These are phyloP conservation scores for Sus cebifrons DNA, from an alignment of 2,797 vertebrate genomes.

Conservation along the genomic window DNA sequence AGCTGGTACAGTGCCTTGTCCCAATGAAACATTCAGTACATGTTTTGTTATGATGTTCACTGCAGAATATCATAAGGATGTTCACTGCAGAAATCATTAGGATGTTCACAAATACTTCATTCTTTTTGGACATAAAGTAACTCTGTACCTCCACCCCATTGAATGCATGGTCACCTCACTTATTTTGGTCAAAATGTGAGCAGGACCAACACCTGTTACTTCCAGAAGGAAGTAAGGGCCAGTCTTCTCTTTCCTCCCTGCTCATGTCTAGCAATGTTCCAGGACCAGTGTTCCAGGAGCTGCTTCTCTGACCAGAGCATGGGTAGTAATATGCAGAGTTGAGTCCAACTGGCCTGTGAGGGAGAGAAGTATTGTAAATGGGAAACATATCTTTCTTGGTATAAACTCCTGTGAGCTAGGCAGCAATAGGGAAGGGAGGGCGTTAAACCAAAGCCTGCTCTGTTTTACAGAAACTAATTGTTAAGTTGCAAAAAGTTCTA, in stretches of 20 bases:
- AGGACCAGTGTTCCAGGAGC: neutral
- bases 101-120: neutral
- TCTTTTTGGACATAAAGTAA: neutral
- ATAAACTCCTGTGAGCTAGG: neutral
- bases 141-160: neutral
- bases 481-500: no score
- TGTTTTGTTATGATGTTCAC: no score
- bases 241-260: neutral
- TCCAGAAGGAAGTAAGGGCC: neutral
- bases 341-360: neutral
- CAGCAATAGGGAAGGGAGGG: no score
- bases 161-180: neutral
- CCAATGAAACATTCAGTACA: neutral
- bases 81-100: no score
- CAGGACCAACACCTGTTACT: neutral
- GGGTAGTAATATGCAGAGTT: neutral
- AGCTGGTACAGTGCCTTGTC: neutral
- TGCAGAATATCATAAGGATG: no score
- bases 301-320: neutral
- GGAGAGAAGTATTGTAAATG: neutral
- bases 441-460: no score
- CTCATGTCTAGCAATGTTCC: no score
- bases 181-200: neutral
- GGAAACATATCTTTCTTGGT: neutral
- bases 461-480: no score